Conservation (phyloP, 2,797 vertebrate genomes). For the Muscicapa comitata region DNA sequence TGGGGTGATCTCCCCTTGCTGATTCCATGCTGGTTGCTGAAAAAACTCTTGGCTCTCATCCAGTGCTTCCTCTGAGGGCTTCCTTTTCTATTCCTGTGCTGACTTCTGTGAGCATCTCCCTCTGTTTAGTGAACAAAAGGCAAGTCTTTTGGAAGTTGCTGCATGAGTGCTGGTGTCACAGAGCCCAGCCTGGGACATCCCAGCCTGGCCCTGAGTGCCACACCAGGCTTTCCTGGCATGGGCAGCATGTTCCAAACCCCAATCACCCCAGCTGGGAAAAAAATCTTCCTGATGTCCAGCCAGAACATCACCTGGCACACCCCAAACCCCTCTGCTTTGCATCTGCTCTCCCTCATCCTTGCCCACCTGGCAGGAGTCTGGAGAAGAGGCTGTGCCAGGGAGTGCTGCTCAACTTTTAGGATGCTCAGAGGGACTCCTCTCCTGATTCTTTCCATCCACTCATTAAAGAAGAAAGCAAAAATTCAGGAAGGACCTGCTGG, state of each 20-base stretch:
- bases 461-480: not conserved
- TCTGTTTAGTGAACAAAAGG: not conserved
- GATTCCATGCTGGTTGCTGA: not conserved
- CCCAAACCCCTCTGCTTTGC: not conserved
- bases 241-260: fast-evolving
- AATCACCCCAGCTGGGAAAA: fast-evolving
- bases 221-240: fast-evolving
- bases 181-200: no score
- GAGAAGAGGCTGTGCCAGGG: not conserved
- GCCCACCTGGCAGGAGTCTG: no score
- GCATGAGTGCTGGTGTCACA: not conserved
- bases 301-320: no score
- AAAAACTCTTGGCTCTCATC: not conserved
- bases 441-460: not conserved
- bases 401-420: not conserved
- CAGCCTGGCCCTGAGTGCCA: not conserved
- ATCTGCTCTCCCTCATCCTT: not conserved
- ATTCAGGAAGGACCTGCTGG: not conserved
- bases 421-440: not conserved
- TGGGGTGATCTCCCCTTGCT: not conserved
- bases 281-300: not conserved
- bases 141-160: not conserved
- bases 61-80: not conserved
- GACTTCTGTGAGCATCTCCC: not conserved
- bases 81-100: not conserved